Base-by-base conservation (phyloP, 35 echinoderm and acorn worm species). In the Heliocidaris tuberculata region DNA sequence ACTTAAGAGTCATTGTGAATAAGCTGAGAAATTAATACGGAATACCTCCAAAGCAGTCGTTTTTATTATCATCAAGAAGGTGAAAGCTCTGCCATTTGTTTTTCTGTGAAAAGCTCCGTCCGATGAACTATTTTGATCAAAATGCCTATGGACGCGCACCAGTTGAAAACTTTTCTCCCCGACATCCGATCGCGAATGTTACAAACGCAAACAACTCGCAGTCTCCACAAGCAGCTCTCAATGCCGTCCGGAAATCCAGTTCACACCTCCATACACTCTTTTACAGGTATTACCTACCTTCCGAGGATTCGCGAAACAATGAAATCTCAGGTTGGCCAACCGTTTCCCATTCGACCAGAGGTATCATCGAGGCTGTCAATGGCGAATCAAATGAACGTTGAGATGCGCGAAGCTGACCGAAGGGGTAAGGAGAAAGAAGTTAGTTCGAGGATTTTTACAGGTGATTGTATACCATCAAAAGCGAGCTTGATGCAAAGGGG, bases 161-260 rank as follows among this genome's bases (percentile, higher is more conserved):
- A 89, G 47, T 17, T 89, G 30, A 89, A 48, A 27, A 89, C 87
- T 13, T 89, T 89, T n/a, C 87, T 89, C 12, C 87, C 87, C 29
- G 87, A 89, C 31, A 89, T 89, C 47, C 87, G 87, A 32, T 89
- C 87, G 21, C 87, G 87, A 27, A 89, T 89, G 87, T 16, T 89
- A 27, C 87, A 89, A 89, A 16, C 87, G 4, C 87, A 89, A 24
- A 89, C 87, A 27, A 89, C 31, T 32, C 47, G 31, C 2, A 32
- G 35, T 11, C 87, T 89, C 24, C 47, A 89, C 1, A 32, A 89
- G 47, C 47, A 89, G 15, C 31, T 89, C 12, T 32, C 47, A 30
- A 47, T 48, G 87, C 31, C 87, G 4, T 16, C 87, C 9, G 19
- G 47, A 32, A 47, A 31, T 13, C 31, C 31, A 19, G 13, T 48